Evolutionary conservation across 2,888 invertebrate species (phyloP), one percentile per base, ranked within the genome.

Genomic region (Galerucella pusilla): DNA sequence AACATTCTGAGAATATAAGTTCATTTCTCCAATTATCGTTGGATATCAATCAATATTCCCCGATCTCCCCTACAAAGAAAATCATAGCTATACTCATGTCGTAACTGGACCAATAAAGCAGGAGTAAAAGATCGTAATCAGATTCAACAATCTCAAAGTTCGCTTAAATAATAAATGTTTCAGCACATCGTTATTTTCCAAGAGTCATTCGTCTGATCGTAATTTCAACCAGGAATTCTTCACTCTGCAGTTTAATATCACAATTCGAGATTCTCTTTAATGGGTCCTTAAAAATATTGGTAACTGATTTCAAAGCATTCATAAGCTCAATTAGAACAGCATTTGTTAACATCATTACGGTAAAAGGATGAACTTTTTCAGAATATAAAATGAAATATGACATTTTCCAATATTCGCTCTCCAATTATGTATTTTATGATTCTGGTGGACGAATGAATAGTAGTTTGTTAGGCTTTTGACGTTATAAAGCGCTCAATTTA

Each of bases 131-230:
- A 49, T 66, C 46, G 64, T 64, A 64, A 64, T 49, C 49, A 49
- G 25, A 66, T 52, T 66, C 49, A 49, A 66, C 66, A 66, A 35
- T 49, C 66, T 25, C 49, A 0, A 10, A 46, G n/a, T 14, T 49
- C 45, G 66, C 25, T 66, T 66, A 52, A 66, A 20, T 66, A 66
- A 66, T 66, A 66, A 66, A 25, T 52, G 35, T 10, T 66, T 49
- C 52, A 49, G 49, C 66, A 66, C 66, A 49, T 66, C 66, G 49
- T 66, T 49, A 66, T 52, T 52, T 52, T n/a, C n/a, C 52, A 52
- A 49, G 49, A 12, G 45, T 10, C 20, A 20, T 25, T 10, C 12
- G 16, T 25, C 20, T 65, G 45, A 66, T 66, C 42, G 63, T 63
- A 35, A 52, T n/a, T 52, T 52, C 7, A 7, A n/a, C 7, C 7